A percentile compares a stretch with the other conserved stretches of the same genome.
Conservation (phyloP, 2,113 vertebrate species). For the Thalassarche chlororhynchos region DNA sequence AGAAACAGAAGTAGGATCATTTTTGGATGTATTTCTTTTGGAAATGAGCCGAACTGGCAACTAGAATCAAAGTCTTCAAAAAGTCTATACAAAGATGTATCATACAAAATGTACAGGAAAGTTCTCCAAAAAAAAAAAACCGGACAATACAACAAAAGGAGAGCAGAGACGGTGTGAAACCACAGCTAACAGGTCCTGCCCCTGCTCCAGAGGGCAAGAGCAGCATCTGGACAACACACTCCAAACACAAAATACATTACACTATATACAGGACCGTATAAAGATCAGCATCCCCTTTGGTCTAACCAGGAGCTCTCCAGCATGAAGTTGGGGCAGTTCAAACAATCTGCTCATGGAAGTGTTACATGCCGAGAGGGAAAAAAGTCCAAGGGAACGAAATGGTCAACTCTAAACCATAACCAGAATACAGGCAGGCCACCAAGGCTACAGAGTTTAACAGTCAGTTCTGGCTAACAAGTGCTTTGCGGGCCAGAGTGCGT, state of each 20-base stretch:
- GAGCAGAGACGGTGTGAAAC: constrained; percentile 56
- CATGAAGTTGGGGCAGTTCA: constrained; percentile 21
- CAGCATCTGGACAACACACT: not conserved
- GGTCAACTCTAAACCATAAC: constrained; percentile 58
- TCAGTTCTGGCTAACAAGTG: constrained; percentile 11
- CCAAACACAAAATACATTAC: constrained; percentile 68
- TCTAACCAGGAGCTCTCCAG: constrained; percentile 54
- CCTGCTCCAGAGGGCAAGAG: not conserved
- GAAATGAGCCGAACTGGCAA: constrained; percentile 80
- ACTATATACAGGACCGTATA: constrained; percentile 71
- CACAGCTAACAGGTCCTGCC: constrained; percentile 53
- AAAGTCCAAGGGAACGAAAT: constrained; percentile 58
- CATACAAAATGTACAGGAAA: constrained; percentile 84
- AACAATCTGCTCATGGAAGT: constrained; percentile 29
- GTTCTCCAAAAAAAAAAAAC: constrained; percentile 61
- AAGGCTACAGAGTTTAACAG: constrained; percentile 51
- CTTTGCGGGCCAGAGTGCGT: not conserved
- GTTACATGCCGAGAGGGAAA: constrained; percentile 16
- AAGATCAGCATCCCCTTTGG: constrained; percentile 47
- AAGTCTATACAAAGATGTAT: constrained; percentile 84
- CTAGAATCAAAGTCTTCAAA: constrained; percentile 83
- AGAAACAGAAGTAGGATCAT: constrained; percentile 56
- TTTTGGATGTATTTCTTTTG: constrained; percentile 80
- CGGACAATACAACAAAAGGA: constrained; percentile 64
- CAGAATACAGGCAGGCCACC: constrained; percentile 52